Evolutionary conservation across 1,140 invertebrate genomes (phyloP).

Genomic region (Zaprionus tsacasi): DNA sequence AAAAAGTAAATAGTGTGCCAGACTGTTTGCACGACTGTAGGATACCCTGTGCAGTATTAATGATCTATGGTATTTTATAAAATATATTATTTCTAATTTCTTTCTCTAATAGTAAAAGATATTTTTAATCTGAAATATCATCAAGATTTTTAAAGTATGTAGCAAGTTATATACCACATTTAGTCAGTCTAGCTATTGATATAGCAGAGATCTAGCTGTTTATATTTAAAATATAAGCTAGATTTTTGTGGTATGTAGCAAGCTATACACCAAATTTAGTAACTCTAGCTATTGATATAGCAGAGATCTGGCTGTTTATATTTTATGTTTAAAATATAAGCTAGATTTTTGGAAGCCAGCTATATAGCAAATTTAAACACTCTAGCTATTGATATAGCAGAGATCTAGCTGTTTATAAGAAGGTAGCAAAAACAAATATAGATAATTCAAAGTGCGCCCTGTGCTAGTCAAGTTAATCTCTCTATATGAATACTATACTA

Average conservation of each 20-base stretch:
- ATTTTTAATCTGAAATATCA: too few species aligned
- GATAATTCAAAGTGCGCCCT: too few species aligned
- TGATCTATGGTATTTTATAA: not conserved
- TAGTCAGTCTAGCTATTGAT: too few species aligned
- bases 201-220: too few species aligned
- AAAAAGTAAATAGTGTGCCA: conserved; percentile 60
- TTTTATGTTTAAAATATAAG: not conserved
- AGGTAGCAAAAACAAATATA: not conserved
- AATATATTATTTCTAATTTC: not conserved
- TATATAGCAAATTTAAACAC: not conserved
- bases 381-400: not conserved
- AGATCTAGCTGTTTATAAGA: not conserved
- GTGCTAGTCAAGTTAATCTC: not conserved
- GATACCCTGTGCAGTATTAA: not conserved
- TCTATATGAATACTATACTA: not conserved
- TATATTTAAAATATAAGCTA: not conserved
- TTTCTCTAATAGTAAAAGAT: too few species aligned
- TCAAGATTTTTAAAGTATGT: too few species aligned
- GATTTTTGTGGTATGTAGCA: not conserved
- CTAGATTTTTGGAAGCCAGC: not conserved
- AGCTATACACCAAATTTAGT: not conserved
- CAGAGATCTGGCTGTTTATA: not conserved
- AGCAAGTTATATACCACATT: too few species aligned
- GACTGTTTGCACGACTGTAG: not conserved
- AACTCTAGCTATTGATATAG: not conserved